Base-by-base conservation (phyloP, 2,797 vertebrate species). In the Eospalax fontanierii region DNA sequence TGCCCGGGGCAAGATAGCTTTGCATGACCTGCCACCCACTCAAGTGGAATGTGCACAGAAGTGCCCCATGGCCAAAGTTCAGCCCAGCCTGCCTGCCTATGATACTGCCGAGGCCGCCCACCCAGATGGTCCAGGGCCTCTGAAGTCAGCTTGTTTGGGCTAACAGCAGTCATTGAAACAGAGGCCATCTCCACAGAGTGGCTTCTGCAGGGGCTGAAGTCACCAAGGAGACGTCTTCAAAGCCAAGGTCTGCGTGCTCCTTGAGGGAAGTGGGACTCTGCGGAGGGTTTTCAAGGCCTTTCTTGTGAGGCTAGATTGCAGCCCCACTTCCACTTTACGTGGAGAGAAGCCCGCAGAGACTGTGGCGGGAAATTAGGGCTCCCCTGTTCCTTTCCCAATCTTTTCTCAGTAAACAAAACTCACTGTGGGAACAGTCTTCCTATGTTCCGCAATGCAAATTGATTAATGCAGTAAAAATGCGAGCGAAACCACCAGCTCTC, bases 391-490 rank as follows among this genome's bases (percentile, higher is more conserved):
- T 94, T 90, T 97, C 87, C 96, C 92, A 74, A 90, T 71, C 86
- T 76, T 79, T 68, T 87, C 95, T 93, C 87, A 43, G 86, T 82
- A 87, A 97, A 95, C 95, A 95, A 76, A 93, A 63, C 78, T 65
- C 87, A 75, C 74, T 94, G 95, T 97, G 97, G 96, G 95, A 96
- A 97, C 82, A 22, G 79, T 43, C 76, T 76, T 90, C 95, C 96
- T 95, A 68, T 74, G 95, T 90, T 96, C 90, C 91, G 92, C 96
- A 96, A 90, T 76, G 86, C 95, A 98, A 97, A 97, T 93, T 94
- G 95, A 98, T 97, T 97, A 97, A 97, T 96, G 96, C 97, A 94
- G 68, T 90, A 97, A 96, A 98, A 97, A 97, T 97, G 54, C 0
- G 50, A 66, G 68, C 74, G 95, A 97, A 98, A 98, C 97, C 95